These are phyloP conservation scores for Chelmon rostratus DNA, from an alignment of 2,797 vertebrate genomes.

Conservation along the genomic window DNA sequence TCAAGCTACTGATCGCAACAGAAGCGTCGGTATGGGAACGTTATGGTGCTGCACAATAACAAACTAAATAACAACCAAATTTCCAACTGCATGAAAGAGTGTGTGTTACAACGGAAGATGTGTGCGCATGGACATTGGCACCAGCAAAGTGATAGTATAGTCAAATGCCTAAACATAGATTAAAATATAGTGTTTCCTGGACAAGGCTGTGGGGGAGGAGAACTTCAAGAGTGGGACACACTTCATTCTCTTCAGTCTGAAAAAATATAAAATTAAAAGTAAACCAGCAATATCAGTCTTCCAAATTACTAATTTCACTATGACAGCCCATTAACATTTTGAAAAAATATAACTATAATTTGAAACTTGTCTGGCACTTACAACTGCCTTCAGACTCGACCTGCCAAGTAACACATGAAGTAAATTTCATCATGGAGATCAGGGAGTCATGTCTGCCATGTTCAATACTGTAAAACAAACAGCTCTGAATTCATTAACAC, in stretches of 20 bases:
- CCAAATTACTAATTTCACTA: not conserved
- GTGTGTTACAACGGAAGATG: conserved; percentile 7
- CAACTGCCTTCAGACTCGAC: not conserved
- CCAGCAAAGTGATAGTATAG: not conserved
- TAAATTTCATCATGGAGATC: not conserved
- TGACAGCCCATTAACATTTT: not conserved
- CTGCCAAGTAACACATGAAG: not conserved
- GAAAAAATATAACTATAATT: not conserved
- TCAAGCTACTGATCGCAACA: conserved; percentile 11
- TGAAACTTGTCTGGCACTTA: not conserved
- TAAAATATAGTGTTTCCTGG: not conserved
- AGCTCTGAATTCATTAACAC: not conserved
- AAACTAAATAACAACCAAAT: conserved; percentile 16
- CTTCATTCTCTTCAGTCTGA: not conserved
- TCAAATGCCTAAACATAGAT: conserved; percentile 4
- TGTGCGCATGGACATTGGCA: not conserved
- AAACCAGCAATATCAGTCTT: not conserved
- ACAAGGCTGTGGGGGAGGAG: not conserved
- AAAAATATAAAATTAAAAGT: not conserved
- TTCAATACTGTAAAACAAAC: not conserved
- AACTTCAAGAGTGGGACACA: not conserved
- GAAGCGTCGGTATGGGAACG: conserved; percentile 8
- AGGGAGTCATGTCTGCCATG: not conserved
- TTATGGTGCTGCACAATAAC: conserved; percentile 8
- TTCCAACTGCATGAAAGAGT: not conserved